Base-by-base conservation (phyloP, 2,797 vertebrate genomes). In the Choloepus didactylus region DNA sequence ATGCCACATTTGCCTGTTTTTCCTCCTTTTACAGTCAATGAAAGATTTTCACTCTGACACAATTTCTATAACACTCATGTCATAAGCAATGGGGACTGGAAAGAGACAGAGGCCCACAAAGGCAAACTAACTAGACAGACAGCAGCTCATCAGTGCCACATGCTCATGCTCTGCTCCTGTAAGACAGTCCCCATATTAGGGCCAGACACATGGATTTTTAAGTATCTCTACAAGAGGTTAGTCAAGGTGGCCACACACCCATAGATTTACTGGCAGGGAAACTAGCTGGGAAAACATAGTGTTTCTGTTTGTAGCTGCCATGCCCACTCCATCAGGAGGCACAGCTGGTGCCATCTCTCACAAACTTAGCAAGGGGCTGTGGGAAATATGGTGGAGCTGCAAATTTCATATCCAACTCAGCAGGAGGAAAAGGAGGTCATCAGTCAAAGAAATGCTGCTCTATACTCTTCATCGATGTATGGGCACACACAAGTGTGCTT, bases 21-120 rank as follows among this genome's bases (percentile, higher is more conserved):
- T 90, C 84, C 69, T 91, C 82, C 94, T 96, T 94, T 92, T 96
- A 94, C 73, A 80, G 91, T 96, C 96, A 97, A 66, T 92, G 85
- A 98, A 93, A 96, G 90, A 86, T 96, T 96, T 97, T 96, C 81
- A 94, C 96, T 95, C 93, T 97, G 98, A 98, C 95, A 94, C 64
- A 85, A 60, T 96, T 97, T 97, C 89, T 6, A 97, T 97, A 98
- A 97, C 92, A 97, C 93, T 94, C 59, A 60, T 97, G 98, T 98
- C 98, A 98, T 95, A 97, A 98, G 96, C 98, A 98, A 98, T 98
- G 96, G 96, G 89, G 90, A 96, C 89, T 96, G 87, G 96, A 97
- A 97, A 97, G 94, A 96, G 96, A 96, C 75, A 98, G 98, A 96
- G 94, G 97, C 89, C 90, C 96, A 94, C 96, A 97, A 97, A 97